Percentiles rank a stretch among this genome's conserved stretches.
phyloP scores from a whole-genome alignment of 1,140 invertebrate genomes.

The Piezodorus guildinii region DNA sequence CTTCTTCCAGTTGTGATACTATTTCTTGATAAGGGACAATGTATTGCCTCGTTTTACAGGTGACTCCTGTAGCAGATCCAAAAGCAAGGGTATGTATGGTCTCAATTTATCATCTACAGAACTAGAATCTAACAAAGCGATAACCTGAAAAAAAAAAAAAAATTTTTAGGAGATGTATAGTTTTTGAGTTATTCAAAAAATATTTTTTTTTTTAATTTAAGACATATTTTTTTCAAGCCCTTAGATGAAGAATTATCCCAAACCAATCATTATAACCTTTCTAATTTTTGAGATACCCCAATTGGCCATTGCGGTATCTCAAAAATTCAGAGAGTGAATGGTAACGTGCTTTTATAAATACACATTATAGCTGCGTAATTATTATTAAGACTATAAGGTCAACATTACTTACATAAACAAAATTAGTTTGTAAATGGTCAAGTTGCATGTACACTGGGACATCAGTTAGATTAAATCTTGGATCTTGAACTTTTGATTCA shows the following conservation, averaged over 20 bases:
- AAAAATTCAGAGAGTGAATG: no score
- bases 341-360: no score
- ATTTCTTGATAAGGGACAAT: slow-evolving; percentile 57
- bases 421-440: slow-evolving; percentile 69
- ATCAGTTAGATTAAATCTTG: slow-evolving; percentile 47
- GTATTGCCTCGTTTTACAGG: slow-evolving; percentile 44
- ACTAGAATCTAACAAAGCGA: slow-evolving; percentile 58
- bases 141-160: slow-evolving; percentile 41
- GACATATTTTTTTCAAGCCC: no score
- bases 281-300: no score
- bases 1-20: slow-evolving; percentile 59
- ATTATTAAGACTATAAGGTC: no score
- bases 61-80: slow-evolving; percentile 57
- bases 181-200: no score
- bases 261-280: no score
- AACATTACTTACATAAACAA: slow-evolving; percentile 56
- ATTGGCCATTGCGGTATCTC: no score
- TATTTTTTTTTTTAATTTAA: no score
- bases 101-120: slow-evolving; percentile 44
- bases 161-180: no score
- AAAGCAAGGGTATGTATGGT: slow-evolving; percentile 57
- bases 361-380: no score
- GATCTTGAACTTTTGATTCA: slow-evolving; percentile 39
- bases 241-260: no score
- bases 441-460: slow-evolving; percentile 65